phyloP scores from a whole-genome alignment of 2,797 vertebrate species.

The Hirundo rustica region DNA sequence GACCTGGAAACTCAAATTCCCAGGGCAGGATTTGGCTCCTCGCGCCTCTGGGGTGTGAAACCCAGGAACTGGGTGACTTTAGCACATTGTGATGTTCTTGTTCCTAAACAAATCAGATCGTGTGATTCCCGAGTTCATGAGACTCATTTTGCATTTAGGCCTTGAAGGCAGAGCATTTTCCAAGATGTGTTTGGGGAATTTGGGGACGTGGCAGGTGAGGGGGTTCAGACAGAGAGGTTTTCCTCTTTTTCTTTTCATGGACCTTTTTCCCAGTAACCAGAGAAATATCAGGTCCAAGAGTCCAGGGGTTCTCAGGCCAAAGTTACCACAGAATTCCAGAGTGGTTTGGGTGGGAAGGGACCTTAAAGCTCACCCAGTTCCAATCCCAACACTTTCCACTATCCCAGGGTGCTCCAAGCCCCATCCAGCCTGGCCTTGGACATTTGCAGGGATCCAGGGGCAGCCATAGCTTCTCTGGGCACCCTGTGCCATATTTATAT shows the following conservation, averaged over 20 bases:
- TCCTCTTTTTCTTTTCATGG: background rate
- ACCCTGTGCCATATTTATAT: background rate
- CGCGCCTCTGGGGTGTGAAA: background rate
- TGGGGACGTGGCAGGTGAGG: background rate
- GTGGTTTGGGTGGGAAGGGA: background rate
- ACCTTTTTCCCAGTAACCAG: background rate
- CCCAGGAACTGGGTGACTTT: background rate
- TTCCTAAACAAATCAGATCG: background rate
- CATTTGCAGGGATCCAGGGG: background rate
- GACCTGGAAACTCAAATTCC: background rate
- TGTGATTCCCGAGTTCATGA: fast-evolving
- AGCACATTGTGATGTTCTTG: background rate
- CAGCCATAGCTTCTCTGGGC: background rate
- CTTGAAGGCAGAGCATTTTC: fast-evolving
- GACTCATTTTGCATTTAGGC: background rate
- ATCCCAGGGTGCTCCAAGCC: background rate
- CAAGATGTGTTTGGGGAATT: background rate
- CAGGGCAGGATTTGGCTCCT: background rate
- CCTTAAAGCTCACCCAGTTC: background rate
- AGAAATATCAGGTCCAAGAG: background rate
- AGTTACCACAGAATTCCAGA: background rate
- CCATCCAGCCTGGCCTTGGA: background rate
- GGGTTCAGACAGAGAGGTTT: background rate
- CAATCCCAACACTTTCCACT: background rate
- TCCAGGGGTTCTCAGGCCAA: background rate